Conservation (phyloP, 1,140 invertebrate genomes). For the Tetragnatha versicolor region DNA sequence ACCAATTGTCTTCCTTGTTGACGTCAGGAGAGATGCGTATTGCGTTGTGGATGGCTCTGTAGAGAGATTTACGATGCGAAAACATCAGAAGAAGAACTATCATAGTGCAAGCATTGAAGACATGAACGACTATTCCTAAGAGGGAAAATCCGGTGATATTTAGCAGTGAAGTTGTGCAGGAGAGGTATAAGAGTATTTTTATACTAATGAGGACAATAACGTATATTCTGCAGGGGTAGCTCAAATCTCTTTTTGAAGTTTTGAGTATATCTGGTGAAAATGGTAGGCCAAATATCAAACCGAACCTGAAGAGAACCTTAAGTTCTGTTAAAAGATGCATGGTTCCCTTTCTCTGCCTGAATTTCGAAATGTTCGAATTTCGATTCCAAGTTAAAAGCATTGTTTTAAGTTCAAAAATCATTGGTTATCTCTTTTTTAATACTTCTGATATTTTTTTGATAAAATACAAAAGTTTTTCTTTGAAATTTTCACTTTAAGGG, state of each 20-base stretch:
- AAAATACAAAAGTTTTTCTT: too few species aligned
- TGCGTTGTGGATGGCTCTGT: neutral
- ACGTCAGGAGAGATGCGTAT: neutral
- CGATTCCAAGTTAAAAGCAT: too few species aligned
- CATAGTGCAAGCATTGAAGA: neutral
- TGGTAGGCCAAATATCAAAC: neutral
- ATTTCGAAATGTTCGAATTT: too few species aligned
- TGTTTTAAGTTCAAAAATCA: too few species aligned
- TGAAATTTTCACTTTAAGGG: too few species aligned
- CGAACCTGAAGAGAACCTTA: too few species aligned
- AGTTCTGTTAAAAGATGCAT: too few species aligned
- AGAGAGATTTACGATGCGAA: neutral
- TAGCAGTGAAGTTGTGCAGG: neutral
- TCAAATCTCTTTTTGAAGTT: neutral
- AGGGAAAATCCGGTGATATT: neutral
- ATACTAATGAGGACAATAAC: neutral
- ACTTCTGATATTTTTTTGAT: too few species aligned
- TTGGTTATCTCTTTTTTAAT: too few species aligned
- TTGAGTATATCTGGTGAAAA: neutral
- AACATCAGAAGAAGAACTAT: neutral
- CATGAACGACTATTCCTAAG: neutral
- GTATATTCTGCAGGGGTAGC: neutral
- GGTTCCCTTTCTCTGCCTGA: too few species aligned
- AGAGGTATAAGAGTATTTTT: neutral
- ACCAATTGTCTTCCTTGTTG: neutral